A percentile compares a stretch with the other conserved stretches of the same genome.
Conservation (phyloP, 2,888 invertebrate genomes). For the Drosophila sordidula region DNA sequence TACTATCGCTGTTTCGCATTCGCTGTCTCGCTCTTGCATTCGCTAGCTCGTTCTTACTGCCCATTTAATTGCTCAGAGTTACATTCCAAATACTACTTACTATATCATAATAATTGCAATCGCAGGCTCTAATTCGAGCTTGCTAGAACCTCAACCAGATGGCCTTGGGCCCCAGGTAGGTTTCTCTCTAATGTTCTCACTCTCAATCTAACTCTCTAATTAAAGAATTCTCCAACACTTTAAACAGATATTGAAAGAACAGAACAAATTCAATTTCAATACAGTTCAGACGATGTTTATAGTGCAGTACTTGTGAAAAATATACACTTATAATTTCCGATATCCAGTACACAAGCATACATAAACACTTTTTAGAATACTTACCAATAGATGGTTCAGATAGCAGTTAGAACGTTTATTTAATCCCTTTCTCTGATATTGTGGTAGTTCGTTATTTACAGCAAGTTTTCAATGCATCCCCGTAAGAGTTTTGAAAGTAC, state of each 20-base stretch:
- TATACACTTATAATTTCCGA: slow-evolving; percentile 1
- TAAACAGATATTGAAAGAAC: slow-evolving; percentile 13
- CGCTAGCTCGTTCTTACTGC: slow-evolving; percentile 63
- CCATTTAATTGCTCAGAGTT: slow-evolving; percentile 50
- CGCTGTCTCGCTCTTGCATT: slow-evolving; percentile 69
- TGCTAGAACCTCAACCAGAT: slow-evolving; percentile 41
- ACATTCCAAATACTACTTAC: slow-evolving; percentile 37
- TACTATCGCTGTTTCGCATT: slow-evolving; percentile 69
- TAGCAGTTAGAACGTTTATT: slow-evolving; percentile 8
- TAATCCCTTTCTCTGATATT: neutral
- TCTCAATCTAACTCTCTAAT: slow-evolving; percentile 26
- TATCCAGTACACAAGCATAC: slow-evolving; percentile 12
- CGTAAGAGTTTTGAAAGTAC: slow-evolving; percentile 36
- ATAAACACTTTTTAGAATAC: slow-evolving; percentile 1
- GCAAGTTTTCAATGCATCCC: slow-evolving; percentile 46
- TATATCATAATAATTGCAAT: slow-evolving; percentile 31
- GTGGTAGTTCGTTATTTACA: slow-evolving; percentile 25
- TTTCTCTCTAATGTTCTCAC: slow-evolving; percentile 51
- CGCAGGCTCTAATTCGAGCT: slow-evolving; percentile 48
- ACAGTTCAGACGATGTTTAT: slow-evolving; percentile 12
- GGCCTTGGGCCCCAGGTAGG: slow-evolving; percentile 64
- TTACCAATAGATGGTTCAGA: neutral
- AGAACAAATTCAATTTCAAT: slow-evolving; percentile 6
- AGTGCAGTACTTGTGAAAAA: slow-evolving; percentile 7
- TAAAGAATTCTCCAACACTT: slow-evolving; percentile 30